phyloP scores from a whole-genome alignment of 2,113 vertebrate genomes.

The Otolemur garnettii region DNA sequence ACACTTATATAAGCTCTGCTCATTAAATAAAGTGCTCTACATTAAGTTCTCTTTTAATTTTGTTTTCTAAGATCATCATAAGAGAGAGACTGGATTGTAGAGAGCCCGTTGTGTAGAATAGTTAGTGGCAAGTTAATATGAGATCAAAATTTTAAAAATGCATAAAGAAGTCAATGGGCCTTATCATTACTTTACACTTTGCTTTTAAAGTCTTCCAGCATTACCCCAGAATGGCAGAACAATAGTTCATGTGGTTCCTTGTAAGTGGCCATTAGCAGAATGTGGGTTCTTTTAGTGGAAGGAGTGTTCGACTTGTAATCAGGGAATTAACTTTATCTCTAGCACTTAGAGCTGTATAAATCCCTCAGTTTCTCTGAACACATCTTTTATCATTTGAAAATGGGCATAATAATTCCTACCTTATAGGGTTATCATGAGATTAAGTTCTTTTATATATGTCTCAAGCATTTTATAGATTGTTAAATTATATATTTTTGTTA shows the following conservation, averaged over 20 bases:
- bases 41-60: slow-evolving; percentile 80
- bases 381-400: slow-evolving; percentile 43
- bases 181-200: slow-evolving; percentile 52
- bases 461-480: not conserved
- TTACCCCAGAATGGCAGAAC: not conserved
- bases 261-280: slow-evolving; percentile 30
- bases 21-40: slow-evolving; percentile 84
- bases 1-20: slow-evolving; percentile 81
- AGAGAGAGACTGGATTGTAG: slow-evolving; percentile 2
- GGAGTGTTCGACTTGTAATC: not conserved
- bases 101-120: slow-evolving; percentile 45
- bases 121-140: slow-evolving; percentile 60
- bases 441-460: slow-evolving; percentile 7
- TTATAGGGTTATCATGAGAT: not conserved
- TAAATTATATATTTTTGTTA: not conserved
- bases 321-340: not conserved
- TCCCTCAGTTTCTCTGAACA: not conserved
- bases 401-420: not conserved
- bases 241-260: not conserved
- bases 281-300: slow-evolving; percentile 41
- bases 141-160: slow-evolving; percentile 57
- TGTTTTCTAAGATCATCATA: slow-evolving; percentile 82
- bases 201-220: slow-evolving; percentile 54
- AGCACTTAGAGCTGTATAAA: not conserved
- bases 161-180: slow-evolving; percentile 48